A percentile compares a stretch with the other conserved stretches of the same genome.
These are phyloP conservation scores for Cyprinus carpio DNA, from an alignment of 2,113 vertebrate genomes.

Conservation along the genomic window DNA sequence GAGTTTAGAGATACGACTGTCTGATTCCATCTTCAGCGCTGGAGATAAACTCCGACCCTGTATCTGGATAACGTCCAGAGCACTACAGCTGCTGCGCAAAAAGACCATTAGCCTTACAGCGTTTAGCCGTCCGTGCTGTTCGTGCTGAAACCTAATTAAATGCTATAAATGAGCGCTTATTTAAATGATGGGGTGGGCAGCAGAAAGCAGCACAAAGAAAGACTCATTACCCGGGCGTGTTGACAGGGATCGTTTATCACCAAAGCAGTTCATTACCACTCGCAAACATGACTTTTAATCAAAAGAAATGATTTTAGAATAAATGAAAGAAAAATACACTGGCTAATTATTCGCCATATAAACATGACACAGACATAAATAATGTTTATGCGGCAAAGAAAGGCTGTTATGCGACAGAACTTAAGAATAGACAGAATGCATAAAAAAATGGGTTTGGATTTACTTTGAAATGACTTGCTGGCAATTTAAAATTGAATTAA, in stretches of 20 bases:
- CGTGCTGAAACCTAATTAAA: slow-evolving; percentile 42
- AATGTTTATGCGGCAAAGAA: neutral
- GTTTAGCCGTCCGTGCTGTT: neutral
- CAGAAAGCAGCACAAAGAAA: slow-evolving; percentile 18
- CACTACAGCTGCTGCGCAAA: neutral
- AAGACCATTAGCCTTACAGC: neutral
- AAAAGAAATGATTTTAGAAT: neutral
- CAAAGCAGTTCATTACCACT: neutral
- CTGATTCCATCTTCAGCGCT: too few species aligned
- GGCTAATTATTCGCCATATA: neutral
- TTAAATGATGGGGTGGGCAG: neutral
- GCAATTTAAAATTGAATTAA: too few species aligned
- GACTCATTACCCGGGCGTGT: neutral
- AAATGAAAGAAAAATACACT: neutral
- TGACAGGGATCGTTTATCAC: neutral
- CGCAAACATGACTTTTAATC: neutral
- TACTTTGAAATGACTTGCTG: too few species aligned
- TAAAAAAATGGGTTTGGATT: too few species aligned
- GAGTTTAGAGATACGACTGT: neutral
- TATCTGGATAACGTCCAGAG: neutral
- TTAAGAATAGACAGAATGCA: too few species aligned
- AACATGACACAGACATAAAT: neutral
- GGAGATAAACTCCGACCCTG: neutral
- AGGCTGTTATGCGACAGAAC: neutral
- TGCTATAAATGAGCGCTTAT: slow-evolving; percentile 10